These are phyloP conservation scores for Vimba vimba DNA, from an alignment of 2,113 vertebrate genomes.

Conservation along the genomic window DNA sequence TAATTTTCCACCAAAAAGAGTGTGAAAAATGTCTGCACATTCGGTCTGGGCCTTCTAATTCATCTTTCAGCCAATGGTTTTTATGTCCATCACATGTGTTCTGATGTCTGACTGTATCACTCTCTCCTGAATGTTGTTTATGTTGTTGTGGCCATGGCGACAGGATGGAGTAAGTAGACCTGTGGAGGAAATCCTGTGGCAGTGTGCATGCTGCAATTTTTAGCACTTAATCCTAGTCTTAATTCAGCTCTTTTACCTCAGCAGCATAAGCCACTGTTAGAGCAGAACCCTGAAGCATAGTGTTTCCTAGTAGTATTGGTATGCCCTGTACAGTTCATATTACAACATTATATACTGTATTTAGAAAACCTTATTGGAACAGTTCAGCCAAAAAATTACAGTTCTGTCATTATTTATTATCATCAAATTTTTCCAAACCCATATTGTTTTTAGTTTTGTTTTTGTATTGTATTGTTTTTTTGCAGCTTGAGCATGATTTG, in stretches of 20 bases:
- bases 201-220: constrained; percentile 79
- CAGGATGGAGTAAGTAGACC: constrained; percentile 94
- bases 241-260: constrained; percentile 62
- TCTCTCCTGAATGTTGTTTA: constrained; percentile 71
- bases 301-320: constrained; percentile 6
- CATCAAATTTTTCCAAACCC: background rate
- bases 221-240: constrained; percentile 62
- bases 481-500: background rate
- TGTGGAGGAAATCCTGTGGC: constrained; percentile 76
- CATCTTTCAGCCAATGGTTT: constrained; percentile 19
- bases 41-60: background rate
- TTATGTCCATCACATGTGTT: constrained; percentile 32
- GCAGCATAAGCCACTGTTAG: constrained; percentile 46
- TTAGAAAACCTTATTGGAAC: background rate
- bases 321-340: background rate
- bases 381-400: background rate
- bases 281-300: constrained; percentile 55
- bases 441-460: background rate
- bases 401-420: background rate
- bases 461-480: background rate
- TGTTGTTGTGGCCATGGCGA: constrained; percentile 74
- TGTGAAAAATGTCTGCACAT: background rate
- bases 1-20: no score
- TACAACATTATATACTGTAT: background rate
- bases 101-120: constrained; percentile 67